Conservation (phyloP, 2,797 vertebrate species). For the Microctenopoma lineatum region DNA sequence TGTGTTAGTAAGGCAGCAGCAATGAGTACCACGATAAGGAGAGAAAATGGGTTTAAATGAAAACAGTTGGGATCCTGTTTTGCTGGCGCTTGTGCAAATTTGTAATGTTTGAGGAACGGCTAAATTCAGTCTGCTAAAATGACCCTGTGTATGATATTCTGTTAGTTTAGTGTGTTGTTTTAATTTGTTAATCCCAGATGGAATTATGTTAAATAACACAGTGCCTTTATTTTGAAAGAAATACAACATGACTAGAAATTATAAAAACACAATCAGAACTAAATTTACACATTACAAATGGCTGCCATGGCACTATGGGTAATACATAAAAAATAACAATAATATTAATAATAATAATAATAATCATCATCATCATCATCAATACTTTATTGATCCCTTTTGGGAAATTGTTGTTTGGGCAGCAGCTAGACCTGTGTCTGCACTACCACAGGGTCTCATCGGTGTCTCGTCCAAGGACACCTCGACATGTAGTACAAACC, state of each 20-base stretch:
- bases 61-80: background rate
- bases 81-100: background rate
- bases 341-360: no score
- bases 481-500: background rate
- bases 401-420: no score
- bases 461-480: no score
- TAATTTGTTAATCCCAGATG: background rate
- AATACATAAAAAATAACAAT: no score
- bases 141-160: background rate
- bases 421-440: no score
- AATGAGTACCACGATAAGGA: background rate
- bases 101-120: slow-evolving; percentile 16
- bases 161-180: background rate
- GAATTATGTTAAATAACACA: background rate
- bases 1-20: slow-evolving; percentile 8
- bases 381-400: no score
- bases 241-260: background rate
- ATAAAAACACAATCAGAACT: background rate
- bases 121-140: slow-evolving; percentile 1
- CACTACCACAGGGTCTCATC: no score
- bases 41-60: background rate
- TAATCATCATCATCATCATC: no score
- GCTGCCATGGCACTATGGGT: background rate
- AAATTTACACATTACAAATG: background rate
- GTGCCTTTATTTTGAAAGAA: slow-evolving; percentile 6